Evolutionary conservation across 2,888 invertebrate species (phyloP), one percentile per base, ranked within the genome.

Genomic region (Lepas anatifera): DNA sequence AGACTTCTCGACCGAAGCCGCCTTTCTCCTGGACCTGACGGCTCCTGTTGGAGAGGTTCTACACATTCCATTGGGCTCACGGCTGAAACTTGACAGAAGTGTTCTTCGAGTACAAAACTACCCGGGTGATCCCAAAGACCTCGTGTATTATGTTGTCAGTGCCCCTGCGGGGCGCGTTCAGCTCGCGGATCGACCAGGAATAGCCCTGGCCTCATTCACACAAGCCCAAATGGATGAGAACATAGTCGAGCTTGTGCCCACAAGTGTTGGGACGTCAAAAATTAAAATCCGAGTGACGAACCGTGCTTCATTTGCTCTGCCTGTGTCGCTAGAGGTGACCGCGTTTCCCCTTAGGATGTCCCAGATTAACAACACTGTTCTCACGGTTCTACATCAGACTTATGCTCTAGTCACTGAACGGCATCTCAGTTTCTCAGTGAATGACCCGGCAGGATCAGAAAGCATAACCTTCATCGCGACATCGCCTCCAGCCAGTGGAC

Each of bases 381-480:
- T 84, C 2, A 76, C 76, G 18, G 75, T 84, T 27, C 76, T 78
- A 16, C 76, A 77, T 70, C 75, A 76, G 77, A 89, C 92, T 0
- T 87, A 86, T 73, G 86, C 89, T 0, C 79, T 89, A 29, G 85
- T 98, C 73, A 85, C 88, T 0, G 84, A 89, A 0, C 86, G 87
- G 66, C 97, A 97, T 82, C 85, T 98, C 3, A 92, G 95, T 1
- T 92, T 94, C 78, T 84, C 87, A 7, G 92, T 95, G 0, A 96
- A 96, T 78, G 89, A 93, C 0, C 89, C 93, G 0, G 89, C 89
- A 52, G 91, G 92, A 76, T 87, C 87, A 66, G 88, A 94, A 32
- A 89, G 91, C 58, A 76, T 82, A 18, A 77, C 80, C 50, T 84
- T 81, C 78, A 85, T 86, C 80, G 84, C 87, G 73, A 82, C 82